These are phyloP conservation scores for Sapayoa aenigma DNA, from an alignment of 2,113 vertebrate species.

Conservation along the genomic window DNA sequence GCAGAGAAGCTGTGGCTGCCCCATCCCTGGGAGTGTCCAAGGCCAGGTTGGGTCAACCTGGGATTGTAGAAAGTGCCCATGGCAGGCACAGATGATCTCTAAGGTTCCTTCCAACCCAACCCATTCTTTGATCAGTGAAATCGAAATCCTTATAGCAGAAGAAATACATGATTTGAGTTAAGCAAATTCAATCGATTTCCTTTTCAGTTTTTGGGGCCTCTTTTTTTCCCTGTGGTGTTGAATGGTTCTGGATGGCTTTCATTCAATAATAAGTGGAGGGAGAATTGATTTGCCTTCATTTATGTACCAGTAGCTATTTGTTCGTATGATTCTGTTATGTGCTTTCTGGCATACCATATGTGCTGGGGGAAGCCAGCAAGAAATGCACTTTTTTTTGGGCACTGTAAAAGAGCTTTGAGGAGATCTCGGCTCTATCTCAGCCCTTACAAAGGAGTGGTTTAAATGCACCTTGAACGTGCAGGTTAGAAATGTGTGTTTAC, in stretches of 20 bases:
- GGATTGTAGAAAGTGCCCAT: neutral
- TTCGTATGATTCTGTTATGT: neutral
- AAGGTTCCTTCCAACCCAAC: neutral
- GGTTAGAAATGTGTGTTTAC: neutral
- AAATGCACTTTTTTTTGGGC: neutral
- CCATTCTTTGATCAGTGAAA: neutral
- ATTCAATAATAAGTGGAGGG: neutral
- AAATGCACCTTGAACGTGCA: neutral
- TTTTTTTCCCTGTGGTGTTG: neutral
- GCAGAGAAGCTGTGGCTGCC: neutral
- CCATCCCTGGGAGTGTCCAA: neutral
- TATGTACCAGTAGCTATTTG: neutral
- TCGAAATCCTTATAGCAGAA: neutral
- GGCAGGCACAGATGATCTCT: neutral
- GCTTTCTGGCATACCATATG: neutral
- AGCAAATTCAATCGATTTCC: neutral
- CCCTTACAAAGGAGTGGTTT: neutral
- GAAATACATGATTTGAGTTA: neutral
- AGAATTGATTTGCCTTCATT: neutral
- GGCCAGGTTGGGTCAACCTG: neutral
- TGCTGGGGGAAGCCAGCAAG: neutral
- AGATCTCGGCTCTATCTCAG: neutral
- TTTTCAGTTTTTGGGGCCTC: neutral
- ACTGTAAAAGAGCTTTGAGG: neutral
- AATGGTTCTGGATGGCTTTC: neutral